phyloP scores from a whole-genome alignment of 2,113 vertebrate species.

The Puntigrus tetrazona region DNA sequence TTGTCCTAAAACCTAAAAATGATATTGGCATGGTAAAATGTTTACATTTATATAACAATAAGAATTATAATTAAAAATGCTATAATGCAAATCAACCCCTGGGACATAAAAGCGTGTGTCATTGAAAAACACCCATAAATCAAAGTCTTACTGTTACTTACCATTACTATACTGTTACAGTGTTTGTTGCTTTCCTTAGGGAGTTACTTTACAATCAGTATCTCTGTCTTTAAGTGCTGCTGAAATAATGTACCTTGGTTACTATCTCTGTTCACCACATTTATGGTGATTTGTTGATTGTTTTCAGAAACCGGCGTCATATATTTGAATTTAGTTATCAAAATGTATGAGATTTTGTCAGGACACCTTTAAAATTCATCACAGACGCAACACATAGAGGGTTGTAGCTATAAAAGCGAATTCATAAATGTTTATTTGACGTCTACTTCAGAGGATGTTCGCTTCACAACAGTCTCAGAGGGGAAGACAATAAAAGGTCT shows the following conservation, averaged over 20 bases:
- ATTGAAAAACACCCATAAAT: not conserved
- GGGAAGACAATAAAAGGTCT: slow-evolving; percentile 43
- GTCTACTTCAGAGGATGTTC: not conserved
- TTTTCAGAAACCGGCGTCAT: not conserved
- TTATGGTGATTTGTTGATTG: not conserved
- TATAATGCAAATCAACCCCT: not conserved
- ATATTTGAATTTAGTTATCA: not conserved
- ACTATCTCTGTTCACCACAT: too few species aligned
- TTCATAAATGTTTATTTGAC: slow-evolving; percentile 32
- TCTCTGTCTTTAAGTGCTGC: not conserved
- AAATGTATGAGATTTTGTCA: not conserved
- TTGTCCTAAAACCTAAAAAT: too few species aligned
- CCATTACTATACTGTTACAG: not conserved
- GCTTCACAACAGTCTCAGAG: slow-evolving; percentile 28
- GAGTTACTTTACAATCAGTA: not conserved
- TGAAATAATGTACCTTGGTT: not conserved
- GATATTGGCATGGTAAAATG: not conserved
- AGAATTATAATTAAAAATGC: not conserved
- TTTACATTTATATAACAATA: not conserved
- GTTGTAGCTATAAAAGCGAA: not conserved
- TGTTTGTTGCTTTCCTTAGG: not conserved
- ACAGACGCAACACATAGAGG: not conserved
- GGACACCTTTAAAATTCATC: not conserved
- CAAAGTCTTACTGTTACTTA: not conserved
- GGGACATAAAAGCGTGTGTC: not conserved